Conservation (phyloP, 2,888 invertebrate genomes). For the Drosophila ochracea region DNA sequence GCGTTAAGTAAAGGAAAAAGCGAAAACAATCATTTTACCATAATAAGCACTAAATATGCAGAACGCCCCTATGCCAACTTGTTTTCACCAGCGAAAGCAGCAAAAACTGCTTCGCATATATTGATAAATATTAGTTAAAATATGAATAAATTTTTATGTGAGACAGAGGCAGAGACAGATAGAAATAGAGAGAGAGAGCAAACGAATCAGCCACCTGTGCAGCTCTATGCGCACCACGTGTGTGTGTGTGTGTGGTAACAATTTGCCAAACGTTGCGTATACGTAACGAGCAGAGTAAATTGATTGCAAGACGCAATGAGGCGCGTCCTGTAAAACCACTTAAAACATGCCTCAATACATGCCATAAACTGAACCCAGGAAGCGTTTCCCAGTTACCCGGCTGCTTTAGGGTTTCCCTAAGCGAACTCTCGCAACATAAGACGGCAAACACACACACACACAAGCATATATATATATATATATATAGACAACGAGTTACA, state of each 20-base stretch:
- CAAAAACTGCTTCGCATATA: slow-evolving; percentile 28
- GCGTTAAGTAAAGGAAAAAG: slow-evolving; percentile 43
- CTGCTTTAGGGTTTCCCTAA: slow-evolving; percentile 43
- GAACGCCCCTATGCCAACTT: slow-evolving; percentile 53
- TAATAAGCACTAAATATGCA: slow-evolving; percentile 80
- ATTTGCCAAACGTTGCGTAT: slow-evolving; percentile 64
- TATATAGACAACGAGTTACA: slow-evolving; percentile 14
- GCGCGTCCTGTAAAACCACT: slow-evolving; percentile 84
- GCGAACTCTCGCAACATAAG: slow-evolving; percentile 31
- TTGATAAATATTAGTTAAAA: slow-evolving; percentile 80
- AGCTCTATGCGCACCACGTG: background rate
- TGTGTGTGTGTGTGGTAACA: slow-evolving; percentile 43
- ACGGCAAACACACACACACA: slow-evolving; percentile 16
- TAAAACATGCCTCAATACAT: slow-evolving; percentile 83
- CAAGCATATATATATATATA: background rate
- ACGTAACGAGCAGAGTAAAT: slow-evolving; percentile 75
- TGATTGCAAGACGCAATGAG: slow-evolving; percentile 83
- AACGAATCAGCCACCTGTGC: slow-evolving; percentile 51
- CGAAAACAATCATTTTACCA: slow-evolving; percentile 76
- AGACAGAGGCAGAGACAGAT: background rate
- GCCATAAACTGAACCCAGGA: slow-evolving; percentile 78
- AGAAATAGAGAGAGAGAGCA: background rate
- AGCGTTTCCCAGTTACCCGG: slow-evolving; percentile 21
- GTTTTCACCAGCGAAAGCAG: slow-evolving; percentile 15
- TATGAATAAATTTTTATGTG: slow-evolving; percentile 62